These are phyloP conservation scores for Helobdella robusta DNA, from an alignment of 2,888 invertebrate genomes.

Conservation along the genomic window DNA sequence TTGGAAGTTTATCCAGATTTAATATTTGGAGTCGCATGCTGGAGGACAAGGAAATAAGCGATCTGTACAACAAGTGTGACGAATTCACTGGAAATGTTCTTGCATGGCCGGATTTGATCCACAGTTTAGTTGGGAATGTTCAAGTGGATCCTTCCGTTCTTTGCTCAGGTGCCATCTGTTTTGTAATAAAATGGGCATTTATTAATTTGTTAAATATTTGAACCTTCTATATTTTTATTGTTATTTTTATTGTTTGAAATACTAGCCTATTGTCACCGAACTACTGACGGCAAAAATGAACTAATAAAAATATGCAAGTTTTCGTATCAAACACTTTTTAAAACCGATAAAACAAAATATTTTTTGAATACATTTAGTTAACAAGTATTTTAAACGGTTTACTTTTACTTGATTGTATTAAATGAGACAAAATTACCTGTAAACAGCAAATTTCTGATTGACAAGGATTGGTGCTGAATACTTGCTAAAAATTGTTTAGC, in stretches of 20 bases:
- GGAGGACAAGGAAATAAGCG: constrained; percentile 49
- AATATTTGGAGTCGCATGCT: constrained; percentile 58
- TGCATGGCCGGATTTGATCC: constrained; percentile 58
- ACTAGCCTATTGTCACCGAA: too few relatives aligned
- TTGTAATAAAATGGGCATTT: not conserved
- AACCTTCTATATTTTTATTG: not conserved
- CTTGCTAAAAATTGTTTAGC: too few relatives aligned
- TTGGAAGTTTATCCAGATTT: constrained; percentile 58
- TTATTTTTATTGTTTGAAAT: too few relatives aligned
- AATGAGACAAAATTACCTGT: too few relatives aligned
- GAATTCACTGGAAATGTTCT: constrained; percentile 55
- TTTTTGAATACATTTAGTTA: too few relatives aligned
- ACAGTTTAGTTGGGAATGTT: constrained; percentile 54
- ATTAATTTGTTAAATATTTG: not conserved
- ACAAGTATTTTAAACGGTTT: too few relatives aligned
- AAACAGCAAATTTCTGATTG: too few relatives aligned
- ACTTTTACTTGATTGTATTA: too few relatives aligned
- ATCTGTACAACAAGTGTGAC: constrained; percentile 40
- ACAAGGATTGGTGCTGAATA: too few relatives aligned
- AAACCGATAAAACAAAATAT: not conserved
- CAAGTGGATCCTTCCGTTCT: not conserved
- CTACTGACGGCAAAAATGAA: too few relatives aligned
- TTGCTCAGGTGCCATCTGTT: not conserved
- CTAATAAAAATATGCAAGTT: too few relatives aligned
- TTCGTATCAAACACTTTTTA: too few relatives aligned